Percentiles rank a stretch among this genome's conserved stretches.
These are phyloP conservation scores for Garrulus glandarius DNA, from an alignment of 2,797 vertebrate genomes.

Conservation along the genomic window DNA sequence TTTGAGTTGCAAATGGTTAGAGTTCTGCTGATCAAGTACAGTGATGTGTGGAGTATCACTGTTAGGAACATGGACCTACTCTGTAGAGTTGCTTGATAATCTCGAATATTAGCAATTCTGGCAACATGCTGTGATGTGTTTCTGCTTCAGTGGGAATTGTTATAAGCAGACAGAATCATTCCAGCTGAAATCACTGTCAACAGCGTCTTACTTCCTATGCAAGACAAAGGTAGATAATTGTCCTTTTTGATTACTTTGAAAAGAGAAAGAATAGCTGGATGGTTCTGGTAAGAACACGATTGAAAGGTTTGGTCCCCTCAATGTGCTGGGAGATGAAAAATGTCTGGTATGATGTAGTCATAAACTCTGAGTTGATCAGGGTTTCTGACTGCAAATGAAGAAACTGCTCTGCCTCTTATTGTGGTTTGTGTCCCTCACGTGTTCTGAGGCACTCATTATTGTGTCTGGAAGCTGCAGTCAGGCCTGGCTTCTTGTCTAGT, in stretches of 20 bases:
- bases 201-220: neutral
- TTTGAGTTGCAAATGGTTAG: neutral
- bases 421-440: neutral
- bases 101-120: neutral
- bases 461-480: neutral
- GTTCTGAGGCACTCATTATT: neutral
- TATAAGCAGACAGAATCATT: neutral
- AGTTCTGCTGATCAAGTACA: neutral
- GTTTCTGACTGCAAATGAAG: neutral
- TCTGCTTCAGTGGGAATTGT: neutral
- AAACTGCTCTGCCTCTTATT: neutral
- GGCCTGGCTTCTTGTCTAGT: neutral
- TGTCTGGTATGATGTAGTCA: neutral
- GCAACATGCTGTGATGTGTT: neutral
- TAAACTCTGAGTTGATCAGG: neutral
- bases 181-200: neutral
- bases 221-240: neutral
- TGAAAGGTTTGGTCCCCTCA: neutral
- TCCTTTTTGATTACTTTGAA: neutral
- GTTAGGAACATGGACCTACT: neutral
- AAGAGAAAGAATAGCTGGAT: neutral
- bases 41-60: neutral
- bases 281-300: neutral
- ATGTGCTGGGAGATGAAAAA: neutral
- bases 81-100: neutral